These are phyloP conservation scores for Tiliqua scincoides DNA, from an alignment of 2,113 vertebrate genomes.

Conservation along the genomic window DNA sequence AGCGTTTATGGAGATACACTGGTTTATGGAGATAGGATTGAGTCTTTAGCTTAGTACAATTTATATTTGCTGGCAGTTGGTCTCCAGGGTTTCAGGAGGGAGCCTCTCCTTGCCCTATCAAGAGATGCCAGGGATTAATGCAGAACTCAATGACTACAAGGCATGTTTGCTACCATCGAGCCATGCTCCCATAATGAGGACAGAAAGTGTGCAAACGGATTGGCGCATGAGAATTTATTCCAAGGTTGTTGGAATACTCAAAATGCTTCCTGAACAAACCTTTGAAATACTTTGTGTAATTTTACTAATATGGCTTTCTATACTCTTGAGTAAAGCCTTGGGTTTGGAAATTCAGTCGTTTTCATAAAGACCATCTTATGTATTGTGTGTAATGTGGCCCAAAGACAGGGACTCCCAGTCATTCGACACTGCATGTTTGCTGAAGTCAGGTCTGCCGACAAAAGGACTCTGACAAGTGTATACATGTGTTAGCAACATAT, in stretches of 20 bases:
- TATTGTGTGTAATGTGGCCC: not conserved
- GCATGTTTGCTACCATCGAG: too few relatives aligned
- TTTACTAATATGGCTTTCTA: not conserved
- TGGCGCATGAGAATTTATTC: not conserved
- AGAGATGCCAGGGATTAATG: too few relatives aligned
- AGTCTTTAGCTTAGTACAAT: too few relatives aligned
- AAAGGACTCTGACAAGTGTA: not conserved
- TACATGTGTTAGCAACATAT: not conserved
- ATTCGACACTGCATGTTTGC: not conserved
- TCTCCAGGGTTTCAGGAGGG: too few relatives aligned
- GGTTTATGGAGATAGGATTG: too few relatives aligned
- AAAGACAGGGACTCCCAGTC: not conserved
- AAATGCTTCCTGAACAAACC: not conserved
- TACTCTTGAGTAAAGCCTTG: not conserved
- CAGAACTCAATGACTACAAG: too few relatives aligned
- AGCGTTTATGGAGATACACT: too few relatives aligned
- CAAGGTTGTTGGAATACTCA: not conserved
- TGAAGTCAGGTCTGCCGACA: not conserved
- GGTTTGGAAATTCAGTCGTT: not conserved
- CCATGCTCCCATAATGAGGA: not conserved
- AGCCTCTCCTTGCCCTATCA: too few relatives aligned
- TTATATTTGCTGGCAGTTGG: too few relatives aligned
- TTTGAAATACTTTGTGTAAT: not conserved
- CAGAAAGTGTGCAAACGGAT: not conserved
- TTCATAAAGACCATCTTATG: conserved; percentile 2